These are phyloP conservation scores for Alethe castanea DNA, from an alignment of 2,113 vertebrate species.

Conservation along the genomic window DNA sequence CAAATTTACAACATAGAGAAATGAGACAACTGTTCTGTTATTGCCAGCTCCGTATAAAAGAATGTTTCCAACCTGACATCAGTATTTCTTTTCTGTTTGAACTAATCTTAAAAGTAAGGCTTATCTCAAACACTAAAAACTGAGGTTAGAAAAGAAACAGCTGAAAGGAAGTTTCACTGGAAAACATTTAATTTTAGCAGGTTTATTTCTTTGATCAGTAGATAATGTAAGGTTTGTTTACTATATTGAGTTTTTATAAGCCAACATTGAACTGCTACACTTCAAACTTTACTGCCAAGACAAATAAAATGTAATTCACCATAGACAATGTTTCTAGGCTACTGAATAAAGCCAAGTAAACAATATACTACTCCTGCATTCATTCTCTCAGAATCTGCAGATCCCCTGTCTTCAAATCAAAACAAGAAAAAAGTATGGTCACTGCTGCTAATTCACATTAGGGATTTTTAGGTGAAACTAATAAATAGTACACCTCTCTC, in stretches of 20 bases:
- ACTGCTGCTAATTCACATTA: not conserved
- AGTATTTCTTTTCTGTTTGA: constrained; percentile 29
- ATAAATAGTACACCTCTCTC: not conserved
- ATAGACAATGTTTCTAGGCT: constrained; percentile 22
- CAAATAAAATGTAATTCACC: constrained; percentile 51
- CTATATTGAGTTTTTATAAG: constrained; percentile 43
- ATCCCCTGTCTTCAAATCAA: not conserved
- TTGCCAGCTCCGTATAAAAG: not conserved
- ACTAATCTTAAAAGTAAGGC: constrained; percentile 46
- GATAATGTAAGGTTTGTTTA: constrained; percentile 50
- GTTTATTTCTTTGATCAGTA: constrained; percentile 61
- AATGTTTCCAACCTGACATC: not conserved
- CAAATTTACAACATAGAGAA: not conserved
- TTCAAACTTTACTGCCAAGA: constrained; percentile 33
- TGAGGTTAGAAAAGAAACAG: constrained; percentile 52
- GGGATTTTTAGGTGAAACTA: not conserved
- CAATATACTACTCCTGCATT: not conserved
- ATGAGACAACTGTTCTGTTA: not conserved
- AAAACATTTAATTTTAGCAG: constrained; percentile 53
- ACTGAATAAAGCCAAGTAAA: constrained; percentile 30
- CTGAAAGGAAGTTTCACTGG: constrained; percentile 49
- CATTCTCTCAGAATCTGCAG: not conserved
- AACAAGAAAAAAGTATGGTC: not conserved
- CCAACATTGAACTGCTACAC: not conserved
- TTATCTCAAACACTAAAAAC: constrained; percentile 56